phyloP scores from a whole-genome alignment of 1,140 invertebrate genomes.

The Acromyrmex heyeri region DNA sequence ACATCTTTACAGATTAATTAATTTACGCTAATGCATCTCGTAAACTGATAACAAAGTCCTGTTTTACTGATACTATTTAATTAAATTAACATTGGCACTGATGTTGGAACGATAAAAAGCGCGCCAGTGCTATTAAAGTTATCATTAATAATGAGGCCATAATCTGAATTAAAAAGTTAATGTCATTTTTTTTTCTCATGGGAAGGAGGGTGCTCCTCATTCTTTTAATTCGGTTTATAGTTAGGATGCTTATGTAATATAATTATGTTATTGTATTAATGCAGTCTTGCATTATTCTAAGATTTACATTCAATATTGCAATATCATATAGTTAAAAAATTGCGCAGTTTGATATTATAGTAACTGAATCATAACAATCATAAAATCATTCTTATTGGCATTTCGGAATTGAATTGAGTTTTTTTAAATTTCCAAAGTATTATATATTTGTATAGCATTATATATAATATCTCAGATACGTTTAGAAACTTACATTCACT shows the following conservation, averaged over 20 bases:
- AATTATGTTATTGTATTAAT: background rate
- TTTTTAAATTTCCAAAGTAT: background rate
- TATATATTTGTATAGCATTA: background rate
- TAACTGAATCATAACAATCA: background rate
- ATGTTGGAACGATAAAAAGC: conserved; percentile 12
- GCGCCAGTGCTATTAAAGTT: background rate
- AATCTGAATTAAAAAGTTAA: conserved; percentile 21
- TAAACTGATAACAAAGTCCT: background rate
- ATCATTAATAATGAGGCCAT: background rate
- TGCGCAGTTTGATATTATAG: background rate
- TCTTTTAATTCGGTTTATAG: background rate
- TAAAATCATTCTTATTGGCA: background rate
- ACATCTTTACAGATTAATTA: conserved; percentile 15
- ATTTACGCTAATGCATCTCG: conserved; percentile 30
- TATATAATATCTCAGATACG: background rate
- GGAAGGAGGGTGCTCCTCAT: background rate
- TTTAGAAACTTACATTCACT: background rate
- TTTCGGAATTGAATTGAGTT: conserved; percentile 14
- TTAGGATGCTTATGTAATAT: background rate
- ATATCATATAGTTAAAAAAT: background rate
- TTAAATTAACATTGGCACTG: conserved; percentile 23
- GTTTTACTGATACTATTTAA: conserved; percentile 1
- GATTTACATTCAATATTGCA: background rate
- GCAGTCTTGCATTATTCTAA: background rate
- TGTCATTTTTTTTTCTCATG: background rate